Base-by-base conservation (phyloP, 2,888 invertebrate species). In the Serrognathus titanus region DNA sequence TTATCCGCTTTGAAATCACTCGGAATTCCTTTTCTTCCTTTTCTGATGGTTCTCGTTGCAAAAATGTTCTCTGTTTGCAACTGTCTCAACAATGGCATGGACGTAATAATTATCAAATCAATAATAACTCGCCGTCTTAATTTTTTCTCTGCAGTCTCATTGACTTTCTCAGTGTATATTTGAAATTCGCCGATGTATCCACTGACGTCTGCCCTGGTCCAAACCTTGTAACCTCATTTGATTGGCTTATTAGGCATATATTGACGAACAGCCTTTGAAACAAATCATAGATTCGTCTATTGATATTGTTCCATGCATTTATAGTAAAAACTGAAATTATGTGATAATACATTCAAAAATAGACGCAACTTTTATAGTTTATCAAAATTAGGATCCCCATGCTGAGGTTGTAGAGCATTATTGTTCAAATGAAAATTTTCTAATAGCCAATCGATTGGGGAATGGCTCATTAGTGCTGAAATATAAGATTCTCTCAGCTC, bases 161-260 rank as follows among this genome's bases (percentile, higher is more conserved):
- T 31, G 8, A 49, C 57, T 63, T 76, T 77, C 3, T 71, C 68
- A 8, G 65, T 67, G 53, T 69, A 69, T 20, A 71, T 63, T 43
- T 71, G 63, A 63, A 73, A 71, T 39, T 70, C 51, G 48, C 53
- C 63, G 12, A 68, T 49, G 58, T 66, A 68, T 8, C 66, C 67
- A 41, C 51, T 3, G 10, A 10, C 45, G n/a, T n/a, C n/a, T 12
- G 2, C 45, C 13, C 45, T 11, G 13, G 45, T 45, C 45, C 7
- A 3, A 45, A 45, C 4, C 16, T 45, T 45, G 13, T 45, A 45
- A n/a, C n/a, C n/a, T n/a, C n/a, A 12, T 12, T 4, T 12, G n/a
- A 39, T 2, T 13, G 61, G 62, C 49, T 65, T 65, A 43, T 45
- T 50, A 10, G 63, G 60, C 52, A 60, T 60, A 43, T 66, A 67